phyloP scores from a whole-genome alignment of 2,797 vertebrate species.

The Graptemys geographica region DNA sequence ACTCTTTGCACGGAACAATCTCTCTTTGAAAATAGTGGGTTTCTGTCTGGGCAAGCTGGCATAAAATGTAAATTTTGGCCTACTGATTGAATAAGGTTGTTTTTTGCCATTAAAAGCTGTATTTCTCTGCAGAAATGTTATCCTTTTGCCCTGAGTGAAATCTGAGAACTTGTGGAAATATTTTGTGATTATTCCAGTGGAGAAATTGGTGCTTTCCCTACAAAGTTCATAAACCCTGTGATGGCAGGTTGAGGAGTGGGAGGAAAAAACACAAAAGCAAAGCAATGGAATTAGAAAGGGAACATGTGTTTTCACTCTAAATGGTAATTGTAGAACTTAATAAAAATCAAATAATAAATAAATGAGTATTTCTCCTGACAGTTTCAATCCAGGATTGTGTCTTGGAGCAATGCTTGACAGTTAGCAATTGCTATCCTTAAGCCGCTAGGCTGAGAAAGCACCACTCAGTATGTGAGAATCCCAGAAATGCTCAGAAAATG shows the following conservation, averaged over 20 bases:
- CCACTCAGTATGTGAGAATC: not conserved
- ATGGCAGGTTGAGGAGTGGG: not conserved
- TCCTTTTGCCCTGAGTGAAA: not conserved
- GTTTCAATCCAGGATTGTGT: constrained; percentile 16
- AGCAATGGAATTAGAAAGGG: not conserved
- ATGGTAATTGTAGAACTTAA: not conserved
- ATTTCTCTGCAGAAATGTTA: not conserved
- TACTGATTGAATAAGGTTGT: not conserved
- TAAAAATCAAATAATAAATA: not conserved
- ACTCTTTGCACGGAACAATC: not conserved
- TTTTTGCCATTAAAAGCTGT: not conserved
- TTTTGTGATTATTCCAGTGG: constrained; percentile 1
- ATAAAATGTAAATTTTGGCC: not conserved
- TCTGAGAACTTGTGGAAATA: not conserved
- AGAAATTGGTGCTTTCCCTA: not conserved
- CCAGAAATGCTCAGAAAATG: constrained; percentile 29
- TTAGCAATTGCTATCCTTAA: not conserved
- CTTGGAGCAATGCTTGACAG: not conserved
- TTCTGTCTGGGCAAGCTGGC: constrained; percentile 10
- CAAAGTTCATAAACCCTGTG: not conserved
- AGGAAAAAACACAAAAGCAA: not conserved
- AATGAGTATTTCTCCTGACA: not conserved
- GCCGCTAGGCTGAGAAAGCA: not conserved
- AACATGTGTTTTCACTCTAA: not conserved
- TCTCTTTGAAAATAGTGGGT: not conserved